A percentile compares a stretch with the other conserved stretches of the same genome.
Conservation (phyloP, 2,888 invertebrate species). For the Phyllotreta cruciferae region DNA sequence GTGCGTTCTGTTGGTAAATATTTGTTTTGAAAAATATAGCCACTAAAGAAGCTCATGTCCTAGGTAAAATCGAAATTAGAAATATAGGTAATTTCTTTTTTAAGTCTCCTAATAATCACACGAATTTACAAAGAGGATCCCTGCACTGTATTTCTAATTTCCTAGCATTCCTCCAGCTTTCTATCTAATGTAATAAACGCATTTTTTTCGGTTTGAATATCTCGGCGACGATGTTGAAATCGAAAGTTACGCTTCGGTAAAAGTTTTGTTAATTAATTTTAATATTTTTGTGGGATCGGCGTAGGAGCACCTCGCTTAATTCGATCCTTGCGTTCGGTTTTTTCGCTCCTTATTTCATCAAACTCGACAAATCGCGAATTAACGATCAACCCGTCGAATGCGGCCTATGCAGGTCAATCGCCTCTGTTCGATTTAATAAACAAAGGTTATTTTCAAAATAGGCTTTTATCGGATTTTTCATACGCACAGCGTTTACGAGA, state of each 20-base stretch:
- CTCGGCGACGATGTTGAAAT: not conserved
- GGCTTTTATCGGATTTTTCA: too few species aligned
- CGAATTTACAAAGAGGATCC: not conserved
- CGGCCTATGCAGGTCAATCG: not conserved
- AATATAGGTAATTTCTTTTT: too few species aligned
- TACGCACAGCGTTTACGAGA: too few species aligned
- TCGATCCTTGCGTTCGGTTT: slow-evolving; percentile 3
- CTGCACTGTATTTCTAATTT: not conserved
- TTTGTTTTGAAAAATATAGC: too few species aligned
- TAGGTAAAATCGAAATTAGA: too few species aligned
- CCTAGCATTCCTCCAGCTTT: slow-evolving; percentile 5
- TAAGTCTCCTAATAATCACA: too few species aligned
- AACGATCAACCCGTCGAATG: not conserved
- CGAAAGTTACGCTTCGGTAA: slow-evolving; percentile 13
- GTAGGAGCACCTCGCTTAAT: not conserved
- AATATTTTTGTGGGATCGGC: slow-evolving; percentile 14
- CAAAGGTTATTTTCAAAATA: too few species aligned
- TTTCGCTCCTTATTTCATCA: not conserved
- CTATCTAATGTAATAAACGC: slow-evolving; percentile 5
- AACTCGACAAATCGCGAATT: not conserved
- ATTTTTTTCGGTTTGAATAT: slow-evolving; percentile 4
- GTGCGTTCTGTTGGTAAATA: not conserved
- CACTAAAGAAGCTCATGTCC: too few species aligned
- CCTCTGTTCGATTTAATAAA: too few species aligned
- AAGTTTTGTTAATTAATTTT: slow-evolving; percentile 16